Conservation (phyloP, 2,888 invertebrate genomes). For the Drosophila emarginata region DNA sequence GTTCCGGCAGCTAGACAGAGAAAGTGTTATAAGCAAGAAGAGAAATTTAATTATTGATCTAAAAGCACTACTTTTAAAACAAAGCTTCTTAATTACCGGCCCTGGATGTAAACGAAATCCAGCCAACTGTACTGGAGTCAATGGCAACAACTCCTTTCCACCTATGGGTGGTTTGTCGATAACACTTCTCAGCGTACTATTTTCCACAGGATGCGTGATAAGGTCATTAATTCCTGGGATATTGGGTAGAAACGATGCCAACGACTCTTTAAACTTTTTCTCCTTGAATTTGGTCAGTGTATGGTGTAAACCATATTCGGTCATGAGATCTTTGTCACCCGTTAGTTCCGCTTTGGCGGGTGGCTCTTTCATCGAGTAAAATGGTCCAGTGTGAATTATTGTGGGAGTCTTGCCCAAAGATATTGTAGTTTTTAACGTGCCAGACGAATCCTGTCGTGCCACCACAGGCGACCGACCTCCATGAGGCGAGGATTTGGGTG, state of each 20-base stretch:
- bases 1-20: conserved; percentile 90
- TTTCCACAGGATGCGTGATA: conserved; percentile 90
- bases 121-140: conserved; percentile 93
- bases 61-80: not conserved
- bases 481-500: conserved; percentile 97
- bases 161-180: conserved; percentile 97
- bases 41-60: not conserved
- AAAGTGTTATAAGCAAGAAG: not conserved
- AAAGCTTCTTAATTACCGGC: conserved; percentile 83
- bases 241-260: conserved; percentile 97
- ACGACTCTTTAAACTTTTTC: conserved; percentile 96
- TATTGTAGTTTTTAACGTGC: conserved; percentile 98
- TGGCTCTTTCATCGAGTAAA: conserved; percentile 98
- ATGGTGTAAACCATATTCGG: conserved; percentile 97
- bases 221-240: conserved; percentile 97
- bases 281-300: conserved; percentile 99
- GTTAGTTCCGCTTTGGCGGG: conserved; percentile 96
- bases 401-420: conserved; percentile 98
- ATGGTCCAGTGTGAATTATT: conserved; percentile 98
- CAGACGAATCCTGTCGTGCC: conserved; percentile 97
- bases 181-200: conserved; percentile 94
- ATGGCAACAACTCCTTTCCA: conserved; percentile 93
- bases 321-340: conserved; percentile 98
- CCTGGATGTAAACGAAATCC: conserved; percentile 98
- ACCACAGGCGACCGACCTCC: conserved; percentile 97